Evolutionary conservation across 2,797 vertebrate species (phyloP).

Genomic region (Decapterus maruadsi): DNA sequence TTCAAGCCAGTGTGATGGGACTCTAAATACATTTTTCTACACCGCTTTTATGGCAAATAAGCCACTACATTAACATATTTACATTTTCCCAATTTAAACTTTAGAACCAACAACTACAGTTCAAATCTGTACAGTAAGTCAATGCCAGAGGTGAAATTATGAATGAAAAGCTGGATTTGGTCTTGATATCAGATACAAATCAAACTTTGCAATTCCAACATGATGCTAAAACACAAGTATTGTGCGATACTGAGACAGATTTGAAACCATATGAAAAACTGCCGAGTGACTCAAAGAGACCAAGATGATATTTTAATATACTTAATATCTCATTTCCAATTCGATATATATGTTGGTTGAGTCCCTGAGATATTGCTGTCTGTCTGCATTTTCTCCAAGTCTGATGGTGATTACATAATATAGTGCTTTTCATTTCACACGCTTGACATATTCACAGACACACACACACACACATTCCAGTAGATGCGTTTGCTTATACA

Average conservation of each 20-base stretch:
- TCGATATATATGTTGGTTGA: constrained; percentile 45
- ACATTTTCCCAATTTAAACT: neutral
- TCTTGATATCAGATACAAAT: constrained; percentile 11
- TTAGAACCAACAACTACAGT: neutral
- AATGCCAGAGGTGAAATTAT: constrained; percentile 6
- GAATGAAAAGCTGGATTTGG: constrained; percentile 27
- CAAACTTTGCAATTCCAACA: constrained; percentile 23
- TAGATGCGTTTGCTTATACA: constrained; percentile 3
- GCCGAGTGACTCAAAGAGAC: constrained; percentile 45
- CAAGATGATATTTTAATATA: constrained; percentile 46
- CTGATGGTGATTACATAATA: constrained; percentile 48
- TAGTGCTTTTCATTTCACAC: constrained; percentile 51
- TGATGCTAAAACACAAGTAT: constrained; percentile 15
- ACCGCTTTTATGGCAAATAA: neutral
- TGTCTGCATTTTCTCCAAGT: constrained; percentile 40
- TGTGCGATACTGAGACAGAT: constrained; percentile 18
- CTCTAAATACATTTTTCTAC: neutral
- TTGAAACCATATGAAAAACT: constrained; percentile 28
- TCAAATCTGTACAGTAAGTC: constrained; percentile 18
- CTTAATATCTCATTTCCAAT: constrained; percentile 44
- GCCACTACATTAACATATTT: neutral
- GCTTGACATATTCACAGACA: neutral
- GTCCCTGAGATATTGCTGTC: constrained; percentile 80
- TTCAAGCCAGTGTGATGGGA: neutral
- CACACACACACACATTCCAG: constrained; percentile 10